Base-by-base conservation (phyloP, 2,797 vertebrate species). In the Clarias platycephalus region DNA sequence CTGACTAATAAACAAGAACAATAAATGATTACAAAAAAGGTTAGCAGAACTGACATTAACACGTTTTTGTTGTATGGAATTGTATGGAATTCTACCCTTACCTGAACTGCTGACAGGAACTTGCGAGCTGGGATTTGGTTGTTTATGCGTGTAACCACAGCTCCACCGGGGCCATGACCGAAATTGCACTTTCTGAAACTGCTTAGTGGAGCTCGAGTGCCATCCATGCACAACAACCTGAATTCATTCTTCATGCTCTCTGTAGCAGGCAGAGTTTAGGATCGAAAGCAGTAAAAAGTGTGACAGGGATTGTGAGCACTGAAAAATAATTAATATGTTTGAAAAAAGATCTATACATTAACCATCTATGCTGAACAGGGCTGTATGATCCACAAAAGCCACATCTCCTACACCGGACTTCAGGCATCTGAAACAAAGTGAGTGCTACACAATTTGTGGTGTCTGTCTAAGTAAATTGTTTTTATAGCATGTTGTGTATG, bases 371-470 rank as follows among this genome's bases (percentile, higher is more conserved):
- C 55, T 94, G 82, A 92, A 88, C 79, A 98, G 91, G 55, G 92
- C 91, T 84, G 96, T 92, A 86, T 97, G 95, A 88, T 97, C 97
- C 89, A 97, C 91, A 91, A 98, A 98, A 44, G 97, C 97, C 85
- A 98, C 95, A 86, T 97, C 97, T 74, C 96, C 96, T 58, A 90
- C 90, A n/a, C 95, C 95, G 22, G 91, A 93, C 85, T 93, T 93
- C 82, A 98, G 93, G 92, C 97, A 98, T 86, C 97, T 98, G 86
- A 34, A 87, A 83, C 34, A 84, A 60, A 77, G 44, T 44, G 16
- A 57, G 20, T 53, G 15, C 18, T 53, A 37, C 3, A 53, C 18
- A 66, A 22, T 62, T 31, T 82, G 15, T 40, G 4, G 18, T 24
- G 22, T 60, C 20, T 9, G 24, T 63, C 9, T 3, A 80, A 22